Base-by-base conservation (phyloP, 1,140 invertebrate genomes). In the Drosophila nigromelanica region DNA sequence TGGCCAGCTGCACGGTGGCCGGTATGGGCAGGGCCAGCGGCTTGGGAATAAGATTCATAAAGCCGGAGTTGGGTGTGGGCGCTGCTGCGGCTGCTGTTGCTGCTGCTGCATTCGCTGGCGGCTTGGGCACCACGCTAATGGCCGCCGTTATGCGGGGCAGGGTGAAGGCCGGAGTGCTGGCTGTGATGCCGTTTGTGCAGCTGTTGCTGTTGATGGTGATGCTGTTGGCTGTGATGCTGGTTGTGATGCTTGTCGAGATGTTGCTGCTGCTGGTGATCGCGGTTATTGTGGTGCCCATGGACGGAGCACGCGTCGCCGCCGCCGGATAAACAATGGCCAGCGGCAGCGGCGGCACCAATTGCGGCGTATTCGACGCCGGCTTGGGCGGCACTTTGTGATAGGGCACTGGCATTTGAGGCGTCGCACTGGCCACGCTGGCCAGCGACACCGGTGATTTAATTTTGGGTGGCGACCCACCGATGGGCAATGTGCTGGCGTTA, bases 271-370 rank as follows among this genome's bases (percentile, higher is more conserved):
- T 33, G 30, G 45, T 21, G 4, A 39, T 24, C 0, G 51, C 24
- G 1, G 51, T 15, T 15, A 50, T 39, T 5, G 4, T n/a, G 14
- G 14, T 14, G n/a, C 33, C n/a, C 33, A 35, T 35, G 8, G 33
- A 10, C 7, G 11, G 2, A 6, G 15, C 7, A 2, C 14, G 3
- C 8, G 15, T 5, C 0, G 37, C 0, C 0, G 37, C 0, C 0
- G 80, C 47, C 21, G 80, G 80, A 40, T 83, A 83, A n/a, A 79
- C 63, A 35, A 83, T 83, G 55, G 80, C 76, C 37, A 83, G 35
- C 0, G 80, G 80, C 2, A 83, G 18, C 0, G 61, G 76, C 8
- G 67, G 39, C 12, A 21, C 43, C 11, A 50, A 11, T 0, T 43
- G 3, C 4, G 42, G 12, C 2, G 8, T 0, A 4, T 24, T 27